Base-by-base conservation (phyloP, 2,888 invertebrate genomes). In the Drymonia ruficornis region DNA sequence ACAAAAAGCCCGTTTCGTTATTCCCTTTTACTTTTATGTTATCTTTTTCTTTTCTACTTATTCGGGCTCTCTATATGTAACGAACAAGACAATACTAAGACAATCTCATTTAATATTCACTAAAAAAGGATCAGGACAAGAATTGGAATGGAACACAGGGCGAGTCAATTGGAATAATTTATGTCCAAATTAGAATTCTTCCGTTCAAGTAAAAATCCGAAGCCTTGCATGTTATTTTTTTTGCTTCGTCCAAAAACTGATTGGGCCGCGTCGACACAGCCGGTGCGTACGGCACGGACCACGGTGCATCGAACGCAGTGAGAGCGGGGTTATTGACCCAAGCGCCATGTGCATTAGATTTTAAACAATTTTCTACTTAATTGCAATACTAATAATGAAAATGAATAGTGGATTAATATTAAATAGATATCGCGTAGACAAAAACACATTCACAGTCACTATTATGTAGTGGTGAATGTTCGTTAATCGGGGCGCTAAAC, bases 271-370 rank as follows among this genome's bases (percentile, higher is more conserved):
- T 63, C 71, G 67, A 69, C 69, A 71, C 69, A 70, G 67, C 69
- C 71, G 72, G 70, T 70, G 72, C 63, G 64, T 72, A 66, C 79
- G 76, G 89, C 91, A 23, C 23, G 6, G 4, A 23, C 23, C 23
- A 66, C 79, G 76, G 89, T 91, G 91, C 91, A 91, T 87, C 91
- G 91, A 89, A 89, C 91, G 89, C 87, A 81, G 89, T 84, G 89
- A 90, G 90, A 90, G 89, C 84, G 85, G 77, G 91, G 89, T 87
- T 90, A 73, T 73, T 79, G 89, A 87, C 85, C 90, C 79, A 74
- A 68, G 69, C 77, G 83, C 86, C 88, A 87, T 87, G 86, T 90
- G 89, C 89, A 89, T 87, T 88, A 78, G 67, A 76, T 74, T 81
- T 83, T 72, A 74, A 81, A 76, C 80, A 70, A 75, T 72, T 80